Base-by-base conservation (phyloP, 2,113 vertebrate species). In the Pseudopodoces humilis region DNA sequence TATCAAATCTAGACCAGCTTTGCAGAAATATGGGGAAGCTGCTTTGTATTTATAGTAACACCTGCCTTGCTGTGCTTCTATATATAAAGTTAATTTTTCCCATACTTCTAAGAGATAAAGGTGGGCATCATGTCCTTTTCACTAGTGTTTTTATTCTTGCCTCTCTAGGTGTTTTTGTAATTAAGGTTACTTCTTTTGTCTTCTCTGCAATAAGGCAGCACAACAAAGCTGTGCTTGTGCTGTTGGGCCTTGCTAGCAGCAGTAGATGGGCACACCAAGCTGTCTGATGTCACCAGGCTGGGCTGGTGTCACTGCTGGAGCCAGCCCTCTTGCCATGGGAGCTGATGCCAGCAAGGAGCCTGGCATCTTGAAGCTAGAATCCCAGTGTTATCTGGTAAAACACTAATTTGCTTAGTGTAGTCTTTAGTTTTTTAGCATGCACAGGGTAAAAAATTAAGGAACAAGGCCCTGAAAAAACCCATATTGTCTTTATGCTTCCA, bases 351-450 rank as follows among this genome's bases (percentile, higher is more conserved):
- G 55, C 25, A 44, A 60, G 33, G 44, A 82, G 37, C 71, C 19
- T 77, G 60, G 20, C 49, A 60, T 74, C 75, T n/a, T 2, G 16
- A n/a, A 77, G 30, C 71, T 80, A 5, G 41, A 90, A 83, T 62
- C 47, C 49, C 50, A 21, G 33, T 49, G 21, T 92, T 88, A 47
- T 62, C 53, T 68, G 35, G 19, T 69, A 58, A 88, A 94, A 75
- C 10, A n/a, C 30, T 55, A 68, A 49, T 88, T 88, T 91, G 65
- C 65, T 88, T 56, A 31, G 16, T 77, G 64, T 84, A 25, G 25
- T 77, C 78, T 86, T 94, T 46, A 86, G 82, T 90, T 94, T 76
- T 95, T 92, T 86, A 82, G 77, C 37, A 44, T 86, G 88, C 79
- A 60, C 60, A 75, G 68, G 77, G 70, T 65, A 43, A 92, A 71